Base-by-base conservation (phyloP, 2,113 vertebrate genomes). In the Cygnus atratus region DNA sequence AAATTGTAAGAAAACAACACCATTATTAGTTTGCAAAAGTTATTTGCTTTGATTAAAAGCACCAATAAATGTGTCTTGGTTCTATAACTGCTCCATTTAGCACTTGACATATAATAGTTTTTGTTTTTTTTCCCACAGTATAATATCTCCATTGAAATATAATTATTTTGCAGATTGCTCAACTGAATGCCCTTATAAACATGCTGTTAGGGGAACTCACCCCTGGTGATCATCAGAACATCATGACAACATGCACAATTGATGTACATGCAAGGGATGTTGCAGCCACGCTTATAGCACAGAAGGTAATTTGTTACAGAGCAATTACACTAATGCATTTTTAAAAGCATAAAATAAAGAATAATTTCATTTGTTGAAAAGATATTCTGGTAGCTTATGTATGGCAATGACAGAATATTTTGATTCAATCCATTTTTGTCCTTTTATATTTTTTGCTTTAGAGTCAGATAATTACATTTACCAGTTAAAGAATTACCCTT, bases 291-390 rank as follows among this genome's bases (percentile, higher is more conserved):
- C 98, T 99, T 65, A 97, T 98, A 97, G 98, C 97, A 96, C 98
- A 98, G 98, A 99, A 99, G 98, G 99, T 98, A 98, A 99, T 99
- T 98, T 98, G 98, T 98, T 98, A 93, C 97, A 98, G 97, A 98
- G 98, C 98, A 99, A 99, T 99, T 99, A 99, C 98, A 98, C 98
- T 99, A 99, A 99, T 99, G 98, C 98, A 98, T 99, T 99, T 98
- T 98, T 98, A 98, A 99, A 99, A 99, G 98, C 98, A 96, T 97
- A 98, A 98, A 98, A 98, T 98, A 98, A 98, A 98, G 98, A 98
- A 98, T 98, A 97, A 97, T 98, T 98, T 98, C 97, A 97, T 98
- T 98, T 98, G 97, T 97, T 98, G 97, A 97, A 98, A 98, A 98
- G 98, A 98, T 98, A 98, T 98, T 98, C 98, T 98, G 95, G 98